Conservation (phyloP, 1,140 invertebrate species). For the Ceratosolen fusciceps region DNA sequence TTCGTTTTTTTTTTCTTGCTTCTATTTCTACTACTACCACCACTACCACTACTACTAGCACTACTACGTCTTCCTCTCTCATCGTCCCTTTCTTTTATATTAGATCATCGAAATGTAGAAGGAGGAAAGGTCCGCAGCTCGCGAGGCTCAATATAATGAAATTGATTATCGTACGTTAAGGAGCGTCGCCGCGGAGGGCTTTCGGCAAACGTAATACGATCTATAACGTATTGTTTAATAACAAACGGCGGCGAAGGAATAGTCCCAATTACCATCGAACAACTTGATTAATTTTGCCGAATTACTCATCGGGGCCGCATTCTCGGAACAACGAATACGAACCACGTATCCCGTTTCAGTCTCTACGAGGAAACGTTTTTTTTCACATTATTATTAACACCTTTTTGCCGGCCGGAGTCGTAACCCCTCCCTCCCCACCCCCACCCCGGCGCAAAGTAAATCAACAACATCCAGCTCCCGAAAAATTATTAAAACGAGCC, state of each 20-base stretch:
- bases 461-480: conserved; percentile 9
- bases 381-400: neutral
- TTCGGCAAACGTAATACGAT: neutral
- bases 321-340: neutral
- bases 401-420: conserved; percentile 4
- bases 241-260: neutral
- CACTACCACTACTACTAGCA: no score
- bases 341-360: conserved; percentile 26
- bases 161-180: no score
- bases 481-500: conserved; percentile 7
- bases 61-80: no score
- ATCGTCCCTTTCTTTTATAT: no score
- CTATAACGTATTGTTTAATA: neutral
- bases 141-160: no score
- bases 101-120: no score
- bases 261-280: conserved; percentile 8
- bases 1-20: no score
- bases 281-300: conserved; percentile 35
- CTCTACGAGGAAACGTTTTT: conserved; percentile 18
- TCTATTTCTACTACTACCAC: no score
- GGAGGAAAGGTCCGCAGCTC: no score
- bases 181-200: neutral
- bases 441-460: conserved; percentile 10
- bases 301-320: conserved; percentile 23
- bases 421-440: no score